Evolutionary conservation across 2,113 vertebrate genomes (phyloP), one percentile per base, ranked within the genome.

Genomic region (Fregata magnificens): DNA sequence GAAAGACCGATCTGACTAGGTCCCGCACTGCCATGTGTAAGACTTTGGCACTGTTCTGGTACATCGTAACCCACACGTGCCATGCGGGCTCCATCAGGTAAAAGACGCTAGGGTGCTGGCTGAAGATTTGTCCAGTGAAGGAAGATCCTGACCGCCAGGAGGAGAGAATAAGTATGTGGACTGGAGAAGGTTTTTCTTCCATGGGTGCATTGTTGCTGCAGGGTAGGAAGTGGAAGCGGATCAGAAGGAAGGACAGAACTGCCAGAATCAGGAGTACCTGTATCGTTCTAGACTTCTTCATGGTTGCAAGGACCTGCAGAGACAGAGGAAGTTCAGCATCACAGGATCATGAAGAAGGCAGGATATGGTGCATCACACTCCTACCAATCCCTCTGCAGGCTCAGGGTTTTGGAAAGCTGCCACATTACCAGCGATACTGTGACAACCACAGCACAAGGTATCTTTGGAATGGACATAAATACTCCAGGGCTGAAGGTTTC

Each of bases 131-230:
- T 32, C 99, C 99, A 70, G 99, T 91, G 59, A 99, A 99, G 31
- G 99, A 99, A 1, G 99, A 99, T 82, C 99, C 99, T 0, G 99
- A 99, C 9, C 99, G 97, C 99, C 99, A 99, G 1, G 99, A 99
- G 2, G 99, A 99, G 76, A 99, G 95, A 93, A 99, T 98, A 52
- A 99, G 98, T 52, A 99, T 98, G 11, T 99, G 99, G 26, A 98
- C 98, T 52, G 97, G 98, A 29, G 95, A 88, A 20, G 94, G 52
- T 50, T 97, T 97, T 71, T 29, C 53, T 4, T 24, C 78, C 20
- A 5, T 22, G 7, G 19, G 92, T 18, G 55, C 53, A 11, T 87
- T 44, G 21, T 97, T 85, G 45, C 95, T 96, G 50, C 96, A 56
- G 31, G 98, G 97, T 97, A 96, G 98, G 42, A 98, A 87, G 6